These are phyloP conservation scores for Bubo blakistoni DNA, from an alignment of 2,113 vertebrate species.

Conservation along the genomic window DNA sequence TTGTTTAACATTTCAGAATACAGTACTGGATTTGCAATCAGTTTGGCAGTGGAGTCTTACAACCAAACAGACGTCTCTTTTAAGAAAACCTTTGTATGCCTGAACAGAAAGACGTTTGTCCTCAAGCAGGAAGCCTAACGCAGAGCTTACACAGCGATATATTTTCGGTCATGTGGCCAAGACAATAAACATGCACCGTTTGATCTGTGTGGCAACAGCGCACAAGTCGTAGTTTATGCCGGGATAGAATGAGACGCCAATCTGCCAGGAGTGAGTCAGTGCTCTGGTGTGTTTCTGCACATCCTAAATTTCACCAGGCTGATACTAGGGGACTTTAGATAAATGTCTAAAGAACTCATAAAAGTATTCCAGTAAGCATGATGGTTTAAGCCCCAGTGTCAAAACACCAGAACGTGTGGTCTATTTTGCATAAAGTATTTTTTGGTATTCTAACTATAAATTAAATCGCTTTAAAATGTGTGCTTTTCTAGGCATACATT, in stretches of 20 bases:
- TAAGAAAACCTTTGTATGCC: constrained; percentile 52
- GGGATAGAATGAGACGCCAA: constrained; percentile 64
- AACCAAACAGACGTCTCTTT: constrained; percentile 56
- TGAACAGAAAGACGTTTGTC: constrained; percentile 75
- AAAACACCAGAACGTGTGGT: constrained; percentile 69
- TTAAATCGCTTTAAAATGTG: constrained; percentile 53
- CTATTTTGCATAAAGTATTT: constrained; percentile 58
- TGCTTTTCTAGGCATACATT: constrained; percentile 42
- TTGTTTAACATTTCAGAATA: constrained; percentile 54
- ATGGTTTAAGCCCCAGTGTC: constrained; percentile 68
- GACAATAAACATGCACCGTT: constrained; percentile 75
- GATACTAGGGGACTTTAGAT: constrained; percentile 64
- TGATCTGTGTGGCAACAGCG: constrained; percentile 64
- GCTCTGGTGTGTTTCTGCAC: constrained; percentile 51
- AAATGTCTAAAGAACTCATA: constrained; percentile 70
- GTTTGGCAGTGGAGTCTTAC: neutral
- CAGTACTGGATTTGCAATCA: constrained; percentile 67
- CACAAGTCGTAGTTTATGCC: constrained; percentile 31
- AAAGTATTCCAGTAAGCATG: constrained; percentile 63
- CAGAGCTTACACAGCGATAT: constrained; percentile 40
- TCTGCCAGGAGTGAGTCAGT: constrained; percentile 65
- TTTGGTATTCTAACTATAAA: constrained; percentile 54
- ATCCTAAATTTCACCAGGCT: constrained; percentile 72
- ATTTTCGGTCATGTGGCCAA: constrained; percentile 67
- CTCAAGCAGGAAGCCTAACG: constrained; percentile 58